Percentiles rank a stretch among this genome's conserved stretches.
Conservation (phyloP, 2,888 invertebrate genomes). For the Trissoscelio sp. region DNA sequence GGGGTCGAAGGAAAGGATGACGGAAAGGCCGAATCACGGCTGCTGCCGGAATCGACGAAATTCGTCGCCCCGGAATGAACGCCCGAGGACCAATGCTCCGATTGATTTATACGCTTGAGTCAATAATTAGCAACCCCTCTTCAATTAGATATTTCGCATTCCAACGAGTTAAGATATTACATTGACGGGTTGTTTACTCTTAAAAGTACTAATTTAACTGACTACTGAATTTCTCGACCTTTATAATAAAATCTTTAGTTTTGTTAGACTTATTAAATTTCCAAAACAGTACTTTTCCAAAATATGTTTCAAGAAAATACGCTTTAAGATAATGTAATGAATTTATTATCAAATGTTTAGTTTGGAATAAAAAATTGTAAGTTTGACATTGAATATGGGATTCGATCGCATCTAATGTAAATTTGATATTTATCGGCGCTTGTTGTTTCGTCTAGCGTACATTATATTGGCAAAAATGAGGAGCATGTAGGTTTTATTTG, state of each 20-base stretch:
- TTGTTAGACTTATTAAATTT: too few relatives aligned
- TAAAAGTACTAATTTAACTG: too few relatives aligned
- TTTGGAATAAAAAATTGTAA: conserved; percentile 2
- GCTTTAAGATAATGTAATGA: too few relatives aligned
- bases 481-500: conserved; percentile 40
- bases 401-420: conserved; percentile 10
- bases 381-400: conserved; percentile 21
- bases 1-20: conserved; percentile 67
- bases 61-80: conserved; percentile 8
- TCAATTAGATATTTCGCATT: conserved; percentile 18
- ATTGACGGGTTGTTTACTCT: neutral
- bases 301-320: too few relatives aligned
- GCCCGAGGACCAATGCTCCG: neutral
- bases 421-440: conserved; percentile 18
- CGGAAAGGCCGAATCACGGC: conserved; percentile 62
- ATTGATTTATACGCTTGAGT: conserved; percentile 13
- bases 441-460: neutral
- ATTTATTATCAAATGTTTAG: too few relatives aligned
- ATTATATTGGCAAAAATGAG: conserved; percentile 1
- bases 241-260: too few relatives aligned
- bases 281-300: too few relatives aligned
- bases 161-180: conserved; percentile 18
- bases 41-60: conserved; percentile 34
- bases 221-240: too few relatives aligned
- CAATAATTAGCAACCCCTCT: conserved; percentile 12